phyloP scores from a whole-genome alignment of 2,113 vertebrate species.

The Oreochromis spilurus region DNA sequence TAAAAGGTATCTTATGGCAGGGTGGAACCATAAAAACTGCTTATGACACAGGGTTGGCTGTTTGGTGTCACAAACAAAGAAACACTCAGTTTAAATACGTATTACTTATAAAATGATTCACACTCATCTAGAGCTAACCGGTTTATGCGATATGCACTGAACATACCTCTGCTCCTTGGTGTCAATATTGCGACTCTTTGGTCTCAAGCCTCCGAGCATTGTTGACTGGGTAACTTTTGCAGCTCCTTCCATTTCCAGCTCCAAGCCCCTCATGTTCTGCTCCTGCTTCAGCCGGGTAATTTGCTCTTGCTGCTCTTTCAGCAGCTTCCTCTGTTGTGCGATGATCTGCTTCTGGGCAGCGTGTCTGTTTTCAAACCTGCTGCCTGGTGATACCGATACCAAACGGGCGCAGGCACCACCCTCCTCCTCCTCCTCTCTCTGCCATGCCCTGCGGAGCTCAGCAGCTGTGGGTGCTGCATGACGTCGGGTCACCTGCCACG shows the following conservation, averaged over 20 bases:
- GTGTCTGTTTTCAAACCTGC: slow-evolving; percentile 70
- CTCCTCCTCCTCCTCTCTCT: not conserved
- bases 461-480: slow-evolving; percentile 38
- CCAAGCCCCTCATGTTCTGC: slow-evolving; percentile 66
- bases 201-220: not conserved
- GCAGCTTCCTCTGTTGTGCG: slow-evolving; percentile 78
- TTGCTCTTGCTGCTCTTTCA: slow-evolving; percentile 82
- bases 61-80: not conserved
- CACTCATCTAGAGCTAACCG: not conserved
- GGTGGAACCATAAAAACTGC: not conserved
- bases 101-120: not conserved
- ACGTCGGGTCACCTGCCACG: slow-evolving; percentile 70
- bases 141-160: not conserved
- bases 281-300: slow-evolving; percentile 77
- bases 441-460: slow-evolving; percentile 34
- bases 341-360: slow-evolving; percentile 81
- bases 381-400: not conserved
- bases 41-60: not conserved
- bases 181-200: not conserved
- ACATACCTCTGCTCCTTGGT: slow-evolving; percentile 29
- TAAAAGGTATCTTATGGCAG: not conserved
- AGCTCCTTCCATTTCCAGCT: slow-evolving; percentile 55
- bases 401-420: not conserved
- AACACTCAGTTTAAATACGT: not conserved
- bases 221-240: slow-evolving; percentile 2